These are phyloP conservation scores for Lordiphosa collinella DNA, from an alignment of 1,140 invertebrate genomes.

Conservation along the genomic window DNA sequence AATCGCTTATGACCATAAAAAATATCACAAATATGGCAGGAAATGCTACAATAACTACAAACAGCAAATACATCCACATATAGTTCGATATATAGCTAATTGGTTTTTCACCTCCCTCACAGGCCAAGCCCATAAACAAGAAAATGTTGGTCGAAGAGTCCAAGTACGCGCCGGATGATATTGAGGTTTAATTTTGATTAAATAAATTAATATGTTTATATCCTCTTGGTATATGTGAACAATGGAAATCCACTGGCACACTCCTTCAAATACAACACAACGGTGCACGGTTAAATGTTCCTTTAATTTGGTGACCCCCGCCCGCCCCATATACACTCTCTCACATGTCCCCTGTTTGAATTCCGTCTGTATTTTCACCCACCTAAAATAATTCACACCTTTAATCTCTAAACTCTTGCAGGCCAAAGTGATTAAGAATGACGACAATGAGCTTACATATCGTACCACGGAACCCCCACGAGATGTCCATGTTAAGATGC, in stretches of 20 bases:
- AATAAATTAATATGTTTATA: constrained; percentile 30
- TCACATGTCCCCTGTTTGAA: too few species aligned
- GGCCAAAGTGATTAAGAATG: constrained; percentile 69
- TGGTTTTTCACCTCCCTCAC: constrained; percentile 36
- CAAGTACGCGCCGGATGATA: constrained; percentile 74
- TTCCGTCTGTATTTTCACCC: constrained; percentile 3
- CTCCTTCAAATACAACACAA: constrained; percentile 1
- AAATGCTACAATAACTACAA: background rate
- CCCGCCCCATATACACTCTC: too few species aligned
- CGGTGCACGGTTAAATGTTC: too few species aligned
- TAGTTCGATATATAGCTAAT: constrained; percentile 28
- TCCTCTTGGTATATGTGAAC: constrained; percentile 10
- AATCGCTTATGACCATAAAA: background rate
- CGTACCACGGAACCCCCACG: constrained; percentile 85
- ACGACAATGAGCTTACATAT: constrained; percentile 84
- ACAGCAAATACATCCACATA: background rate
- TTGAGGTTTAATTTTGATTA: constrained; percentile 63
- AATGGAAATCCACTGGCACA: constrained; percentile 5
- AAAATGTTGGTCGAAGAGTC: constrained; percentile 67
- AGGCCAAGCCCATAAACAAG: constrained; percentile 63
- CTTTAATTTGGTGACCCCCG: too few species aligned
- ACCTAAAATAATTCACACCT: constrained; percentile 9
- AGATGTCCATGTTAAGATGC: constrained; percentile 85
- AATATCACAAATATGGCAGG: background rate
- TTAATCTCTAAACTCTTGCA: constrained; percentile 31